Conservation (phyloP, 2,113 vertebrate species). For the Agelaius phoeniceus region DNA sequence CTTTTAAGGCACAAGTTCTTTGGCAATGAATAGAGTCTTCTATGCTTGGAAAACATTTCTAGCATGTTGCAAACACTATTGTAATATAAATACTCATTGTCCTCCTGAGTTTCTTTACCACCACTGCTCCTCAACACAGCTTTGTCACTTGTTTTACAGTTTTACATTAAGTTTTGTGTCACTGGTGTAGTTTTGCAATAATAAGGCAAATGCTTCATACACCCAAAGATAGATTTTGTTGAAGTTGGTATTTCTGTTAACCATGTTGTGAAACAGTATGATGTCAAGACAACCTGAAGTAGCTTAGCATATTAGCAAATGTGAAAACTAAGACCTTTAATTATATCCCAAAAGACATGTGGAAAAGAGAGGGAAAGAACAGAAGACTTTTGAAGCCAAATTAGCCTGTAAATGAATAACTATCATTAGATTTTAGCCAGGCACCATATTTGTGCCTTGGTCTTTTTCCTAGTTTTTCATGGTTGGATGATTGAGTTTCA, state of each 20-base stretch:
- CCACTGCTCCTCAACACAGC: neutral
- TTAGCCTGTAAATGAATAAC: neutral
- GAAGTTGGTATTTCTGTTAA: neutral
- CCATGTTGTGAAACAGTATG: neutral
- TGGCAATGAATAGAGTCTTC: constrained; percentile 14
- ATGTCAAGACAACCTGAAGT: neutral
- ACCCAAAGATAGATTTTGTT: neutral
- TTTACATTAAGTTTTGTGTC: neutral
- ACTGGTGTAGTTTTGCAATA: neutral
- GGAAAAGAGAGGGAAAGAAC: neutral
- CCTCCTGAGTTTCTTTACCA: neutral
- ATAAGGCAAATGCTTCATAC: neutral
- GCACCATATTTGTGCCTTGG: neutral
- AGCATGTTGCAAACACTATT: neutral
- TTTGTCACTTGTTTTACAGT: neutral
- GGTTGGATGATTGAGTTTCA: neutral
- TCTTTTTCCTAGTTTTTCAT: neutral
- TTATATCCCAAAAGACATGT: neutral
- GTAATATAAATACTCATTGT: constrained; percentile 4
- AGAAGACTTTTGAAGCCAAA: constrained; percentile 2
- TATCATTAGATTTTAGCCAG: neutral
- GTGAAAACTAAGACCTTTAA: neutral
- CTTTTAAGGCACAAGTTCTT: neutral
- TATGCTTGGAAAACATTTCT: neutral
- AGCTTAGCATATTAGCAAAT: neutral